Base-by-base conservation (phyloP, 2,113 vertebrate species). In the Xenopus laevis region DNA sequence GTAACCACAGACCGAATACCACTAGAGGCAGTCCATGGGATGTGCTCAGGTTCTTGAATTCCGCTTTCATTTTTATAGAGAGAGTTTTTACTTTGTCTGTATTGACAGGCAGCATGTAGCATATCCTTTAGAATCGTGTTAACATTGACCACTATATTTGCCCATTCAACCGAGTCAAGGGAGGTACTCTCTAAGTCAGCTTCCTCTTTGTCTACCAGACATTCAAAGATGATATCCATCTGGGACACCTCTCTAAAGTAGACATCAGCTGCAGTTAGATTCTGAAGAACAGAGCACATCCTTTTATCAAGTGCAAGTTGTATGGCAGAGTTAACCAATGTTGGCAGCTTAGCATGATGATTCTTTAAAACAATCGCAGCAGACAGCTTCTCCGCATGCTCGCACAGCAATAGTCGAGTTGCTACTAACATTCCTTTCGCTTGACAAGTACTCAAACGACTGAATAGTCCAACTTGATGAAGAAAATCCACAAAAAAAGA, bases 201-300 rank as follows among this genome's bases (percentile, higher is more conserved):
- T 62, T 98, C 95, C 79, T 98, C 96, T 1, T 95, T 92, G 67
- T 96, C 95, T 77, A 99, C 83, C 63, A 99, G 86, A 67, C 93
- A 95, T 65, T 98, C 96, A 8, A 96, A 96, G 81, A 98, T 89
- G 0, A 88, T 88, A 72, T 95, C 94, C 80, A 99, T 90, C 80
- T 94, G 93, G 17, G 97, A 98, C n/a, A 98, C 95, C 95, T 98
- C 95, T 84, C 97, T 91, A 80, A 99, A 99, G 85, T 96, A 99
- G 71, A 99, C 88, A 16, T 99, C 97, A 0, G 96, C 95, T 0
- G 94, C 83, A 0, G 95, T 99, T 79, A 99, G 94, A 80, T 85
- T 95, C 53, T 89, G 30, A 0, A 94, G 91, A 69, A 98, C 71
- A 0, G 87, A 73, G 17, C 84, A 76, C 46, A 80, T 84, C 61